Evolutionary conservation across 2,797 vertebrate species (phyloP), one percentile per base, ranked within the genome.

Genomic region (Parambassis ranga): DNA sequence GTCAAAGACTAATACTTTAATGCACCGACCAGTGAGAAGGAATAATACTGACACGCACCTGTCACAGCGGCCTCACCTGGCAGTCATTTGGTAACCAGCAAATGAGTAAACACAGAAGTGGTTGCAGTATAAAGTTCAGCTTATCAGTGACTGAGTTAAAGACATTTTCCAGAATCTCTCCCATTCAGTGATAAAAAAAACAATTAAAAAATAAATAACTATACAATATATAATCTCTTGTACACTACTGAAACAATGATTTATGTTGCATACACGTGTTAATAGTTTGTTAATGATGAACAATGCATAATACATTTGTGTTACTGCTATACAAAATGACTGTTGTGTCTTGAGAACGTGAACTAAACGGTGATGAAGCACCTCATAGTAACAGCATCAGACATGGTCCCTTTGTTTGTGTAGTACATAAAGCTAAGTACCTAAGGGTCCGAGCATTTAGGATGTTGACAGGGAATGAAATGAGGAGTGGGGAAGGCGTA

Each of bases 201-300:
- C 70, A 58, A 71, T 48, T 38, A 67, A 85, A 81, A 83, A 90
- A 93, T 90, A 92, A 92, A 92, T 90, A 92, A 77, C 89, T 90
- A 85, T 90, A 90, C 89, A 91, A 90, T 87, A 92, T 89, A 90
- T 79, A 79, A 82, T 90, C 82, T 88, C 80, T 90, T 77, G 78
- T 79, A 83, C 67, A 82, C 84, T 90, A 92, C 77, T 77, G 71
- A 80, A 86, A 89, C 83, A 70, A 90, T 84, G 85, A 86, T 82
- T 87, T 90, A 88, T 78, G 78, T 90, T 89, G 90, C 85, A 89
- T 91, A 92, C 87, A 91, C 68, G 59, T 85, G 83, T 91, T 93
- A 93, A 90, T 91, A 91, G 84, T 70, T 89, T 87, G 86, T 90
- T 91, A 92, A 92, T 89, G 79, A 87, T 73, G 75, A 89, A 71